Base-by-base conservation (phyloP, 2,113 vertebrate genomes). In the Psophia crepitans region DNA sequence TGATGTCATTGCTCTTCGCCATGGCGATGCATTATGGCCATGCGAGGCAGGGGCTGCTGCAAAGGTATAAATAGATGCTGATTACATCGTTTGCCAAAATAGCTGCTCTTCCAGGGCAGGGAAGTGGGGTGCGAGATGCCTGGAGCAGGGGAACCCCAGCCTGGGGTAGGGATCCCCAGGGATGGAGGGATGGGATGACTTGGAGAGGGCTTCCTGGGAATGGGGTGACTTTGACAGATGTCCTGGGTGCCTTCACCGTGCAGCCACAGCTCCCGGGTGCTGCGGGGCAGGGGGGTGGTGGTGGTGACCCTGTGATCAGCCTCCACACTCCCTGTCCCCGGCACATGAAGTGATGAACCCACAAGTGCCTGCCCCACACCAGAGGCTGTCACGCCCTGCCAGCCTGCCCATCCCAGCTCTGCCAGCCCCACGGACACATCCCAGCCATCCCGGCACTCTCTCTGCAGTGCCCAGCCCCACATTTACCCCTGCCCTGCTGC, bases 211-310 rank as follows among this genome's bases (percentile, higher is more conserved):
- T 30, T 44, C 53, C 43, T 18, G 9, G 28, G 12, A 35, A 51
- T 23, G 13, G 21, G 13, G 28, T 33, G 18, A 51, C 12, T 14
- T 23, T 12, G 27, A 74, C 7, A 26, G 11, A 6, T 54, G 24
- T 66, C 32, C 43, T 26, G 20, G 4, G 37, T 82, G 26, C n/a
- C 27, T 12, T 68, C 30, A 43, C 23, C 14, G 14, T 12, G 35
- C 11, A 5, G 35, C 21, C 9, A 8, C 8, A 2, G 58, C 54
- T 74, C 27, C 22, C 44, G 73, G 12, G 32, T 66, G n/a, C 64
- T 41, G 11, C 1, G 0, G 5, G 11, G 14, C 8, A 27, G 16
- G 27, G 51, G 51, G 27, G 11, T 21, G n/a, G n/a, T n/a, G n/a
- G n/a, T n/a, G n/a, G n/a, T n/a, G 8, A 5, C 9, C 17, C 63